These are phyloP conservation scores for Phylloscopus trochiloides DNA, from an alignment of 2,113 vertebrate genomes.

Conservation along the genomic window DNA sequence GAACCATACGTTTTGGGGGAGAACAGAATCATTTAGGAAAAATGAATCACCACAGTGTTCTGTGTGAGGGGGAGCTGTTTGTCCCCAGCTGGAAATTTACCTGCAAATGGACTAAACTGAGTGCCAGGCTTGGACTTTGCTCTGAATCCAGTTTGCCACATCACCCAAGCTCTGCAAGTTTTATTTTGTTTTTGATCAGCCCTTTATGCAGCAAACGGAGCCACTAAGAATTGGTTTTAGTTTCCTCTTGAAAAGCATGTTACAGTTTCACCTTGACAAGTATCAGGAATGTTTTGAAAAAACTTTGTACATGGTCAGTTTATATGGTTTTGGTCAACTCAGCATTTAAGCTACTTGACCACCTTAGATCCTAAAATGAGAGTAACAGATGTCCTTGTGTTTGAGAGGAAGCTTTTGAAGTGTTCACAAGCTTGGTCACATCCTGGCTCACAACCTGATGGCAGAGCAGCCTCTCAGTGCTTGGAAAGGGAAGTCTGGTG, in stretches of 20 bases:
- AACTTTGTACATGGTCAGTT: background rate
- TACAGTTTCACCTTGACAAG: background rate
- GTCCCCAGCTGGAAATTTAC: background rate
- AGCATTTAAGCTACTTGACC: background rate
- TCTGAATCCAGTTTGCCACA: background rate
- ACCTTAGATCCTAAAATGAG: background rate
- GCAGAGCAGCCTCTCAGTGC: background rate
- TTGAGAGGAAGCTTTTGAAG: background rate
- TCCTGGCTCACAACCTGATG: background rate
- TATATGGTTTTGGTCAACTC: background rate
- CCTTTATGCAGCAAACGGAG: background rate
- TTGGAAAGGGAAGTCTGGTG: background rate
- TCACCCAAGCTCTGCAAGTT: background rate
- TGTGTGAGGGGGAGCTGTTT: background rate
- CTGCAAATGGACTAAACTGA: background rate
- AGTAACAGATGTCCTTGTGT: background rate
- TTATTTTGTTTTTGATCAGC: background rate
- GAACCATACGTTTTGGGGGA: no score
- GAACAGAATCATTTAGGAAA: no score
- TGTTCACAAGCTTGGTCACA: background rate
- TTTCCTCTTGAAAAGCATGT: accelerated
- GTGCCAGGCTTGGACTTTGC: background rate
- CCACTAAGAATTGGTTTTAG: background rate
- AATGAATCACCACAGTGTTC: background rate
- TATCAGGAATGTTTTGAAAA: background rate